Base-by-base conservation (phyloP, 2,888 invertebrate species). In the Odontothrips loti region DNA sequence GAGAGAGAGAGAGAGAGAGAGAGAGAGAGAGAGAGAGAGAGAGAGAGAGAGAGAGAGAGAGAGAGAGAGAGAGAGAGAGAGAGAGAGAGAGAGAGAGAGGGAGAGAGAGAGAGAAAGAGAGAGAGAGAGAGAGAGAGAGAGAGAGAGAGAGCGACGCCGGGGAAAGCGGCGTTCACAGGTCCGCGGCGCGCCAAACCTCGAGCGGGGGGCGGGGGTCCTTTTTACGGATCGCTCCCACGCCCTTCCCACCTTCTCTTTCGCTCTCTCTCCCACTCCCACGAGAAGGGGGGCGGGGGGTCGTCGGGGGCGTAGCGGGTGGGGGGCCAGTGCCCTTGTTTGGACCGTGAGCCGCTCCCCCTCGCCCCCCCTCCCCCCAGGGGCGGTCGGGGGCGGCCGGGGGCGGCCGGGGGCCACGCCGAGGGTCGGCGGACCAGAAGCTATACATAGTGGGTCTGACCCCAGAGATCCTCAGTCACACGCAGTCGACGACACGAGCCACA, bases 361-460 rank as follows among this genome's bases (percentile, higher is more conserved):
- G 51, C 51, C 51, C 20, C 58, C 58, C 15, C 20, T 15, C 58
- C 23, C 27, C 68, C 68, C 68, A 27, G 68, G 11, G 27, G 10
- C 68, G 27, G 27, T 9, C 68, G 68, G 68, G 68, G 68, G n/a
- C n/a, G 63, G 68, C 6, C 68, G 68, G 23, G 68, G 68, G 68
- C 23, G 23, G 68, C 23, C 68, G 68, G 68, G 68, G 68, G 68
- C 68, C 27, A 10, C 11, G 15, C 10, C 10, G 10, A 27, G 68
- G 68, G 68, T 23, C 68, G 68, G 68, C 27, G 23, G 68, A 27
- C 23, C 68, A 23, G 68, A 75, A 75, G 68, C 68, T 75, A 75
- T 75, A 75, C 68, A 75, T 75, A 75, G 68, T 75, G 68, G 68
- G 27, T 10, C 68, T 75, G 68, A 75, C 68, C 68, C 68, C 27